A percentile compares a stretch with the other conserved stretches of the same genome.
Evolutionary conservation across 2,113 vertebrate species (phyloP).

Genomic region (Crotalus tigris): DNA sequence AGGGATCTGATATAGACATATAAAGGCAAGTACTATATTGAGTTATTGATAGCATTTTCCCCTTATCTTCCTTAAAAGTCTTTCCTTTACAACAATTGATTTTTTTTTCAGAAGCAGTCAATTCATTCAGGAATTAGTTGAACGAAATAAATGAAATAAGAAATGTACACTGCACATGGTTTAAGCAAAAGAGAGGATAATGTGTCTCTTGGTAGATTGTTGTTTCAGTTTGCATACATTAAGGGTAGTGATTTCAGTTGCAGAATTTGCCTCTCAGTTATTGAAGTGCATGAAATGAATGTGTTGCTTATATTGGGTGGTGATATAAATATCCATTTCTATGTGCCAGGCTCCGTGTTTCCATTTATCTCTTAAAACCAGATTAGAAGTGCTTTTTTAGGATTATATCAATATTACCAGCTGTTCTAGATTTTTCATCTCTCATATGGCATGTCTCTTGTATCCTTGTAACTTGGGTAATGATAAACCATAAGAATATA

Average conservation of each 20-base stretch:
- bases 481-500: neutral
- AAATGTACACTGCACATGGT: neutral
- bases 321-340: constrained; percentile 9
- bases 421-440: neutral
- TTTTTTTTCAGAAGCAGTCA: neutral
- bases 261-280: constrained; percentile 1
- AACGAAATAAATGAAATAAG: neutral
- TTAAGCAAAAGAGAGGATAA: neutral
- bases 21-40: neutral
- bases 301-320: neutral
- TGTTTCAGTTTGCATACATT: constrained; percentile 3
- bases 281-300: neutral
- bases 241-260: neutral
- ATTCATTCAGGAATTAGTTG: neutral
- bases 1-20: neutral
- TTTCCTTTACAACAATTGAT: neutral
- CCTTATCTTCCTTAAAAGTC: neutral
- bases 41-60: neutral
- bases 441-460: neutral
- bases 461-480: neutral
- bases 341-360: neutral
- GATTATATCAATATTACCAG: neutral
- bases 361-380: constrained; percentile 7
- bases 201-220: neutral
- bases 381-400: neutral